Evolutionary conservation across 2,113 vertebrate species (phyloP).

Genomic region (Choloepus hoffmanni): DNA sequence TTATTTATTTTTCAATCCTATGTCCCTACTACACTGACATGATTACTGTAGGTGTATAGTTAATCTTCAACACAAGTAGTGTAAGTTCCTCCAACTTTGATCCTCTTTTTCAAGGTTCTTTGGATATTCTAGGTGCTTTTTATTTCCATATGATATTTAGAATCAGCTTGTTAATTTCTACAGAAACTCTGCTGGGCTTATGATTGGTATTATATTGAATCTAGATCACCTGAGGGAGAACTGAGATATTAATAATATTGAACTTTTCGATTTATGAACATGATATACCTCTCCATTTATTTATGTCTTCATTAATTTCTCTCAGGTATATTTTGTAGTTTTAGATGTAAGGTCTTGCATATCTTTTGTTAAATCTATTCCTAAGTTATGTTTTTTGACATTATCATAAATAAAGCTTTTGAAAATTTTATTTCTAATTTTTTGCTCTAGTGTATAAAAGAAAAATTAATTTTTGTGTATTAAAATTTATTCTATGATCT

Average conservation of each 20-base stretch:
- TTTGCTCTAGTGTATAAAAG: conserved; percentile 12
- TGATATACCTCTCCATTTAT: neutral
- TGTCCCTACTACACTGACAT: neutral
- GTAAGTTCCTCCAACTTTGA: neutral
- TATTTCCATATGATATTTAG: conserved; percentile 4
- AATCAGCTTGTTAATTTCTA: neutral
- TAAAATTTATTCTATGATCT: conserved; percentile 12
- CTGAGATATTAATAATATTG: neutral
- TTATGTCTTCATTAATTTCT: conserved; percentile 31
- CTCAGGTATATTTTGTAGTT: neutral
- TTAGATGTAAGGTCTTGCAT: neutral
- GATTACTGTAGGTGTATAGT: neutral
- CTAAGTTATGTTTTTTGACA: neutral
- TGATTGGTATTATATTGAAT: neutral
- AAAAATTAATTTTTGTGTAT: neutral
- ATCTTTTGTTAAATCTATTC: conserved; percentile 36
- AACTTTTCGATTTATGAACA: conserved; percentile 10
- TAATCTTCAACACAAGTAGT: neutral
- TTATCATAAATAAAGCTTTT: neutral
- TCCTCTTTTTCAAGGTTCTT: neutral
- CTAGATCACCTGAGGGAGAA: neutral
- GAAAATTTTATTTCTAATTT: neutral
- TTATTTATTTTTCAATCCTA: neutral
- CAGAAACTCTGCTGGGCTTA: neutral
- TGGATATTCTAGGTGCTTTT: conserved; percentile 12